Conservation (phyloP, 1,140 invertebrate species). For the Drosophila trapezifrons region DNA sequence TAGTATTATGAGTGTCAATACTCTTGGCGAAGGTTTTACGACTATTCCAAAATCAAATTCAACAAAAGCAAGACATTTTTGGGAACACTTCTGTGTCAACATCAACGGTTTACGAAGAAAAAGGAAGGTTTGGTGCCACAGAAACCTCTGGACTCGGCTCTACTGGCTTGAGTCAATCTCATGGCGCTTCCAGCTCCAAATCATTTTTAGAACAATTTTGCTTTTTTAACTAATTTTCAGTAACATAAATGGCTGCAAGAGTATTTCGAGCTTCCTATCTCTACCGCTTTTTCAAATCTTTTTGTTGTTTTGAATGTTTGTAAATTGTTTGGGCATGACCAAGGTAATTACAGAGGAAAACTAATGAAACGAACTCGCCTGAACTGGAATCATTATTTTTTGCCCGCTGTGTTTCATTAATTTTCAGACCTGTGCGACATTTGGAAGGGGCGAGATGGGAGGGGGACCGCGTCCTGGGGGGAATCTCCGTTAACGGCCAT, state of each 20-base stretch:
- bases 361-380: conserved; percentile 44
- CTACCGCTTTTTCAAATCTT: neutral
- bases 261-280: neutral
- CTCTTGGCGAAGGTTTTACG: neutral
- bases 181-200: too few species aligned
- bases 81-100: neutral
- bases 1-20: conserved; percentile 41
- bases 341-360: conserved; percentile 46
- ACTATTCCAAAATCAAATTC: neutral
- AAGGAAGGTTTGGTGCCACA: neutral
- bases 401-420: conserved; percentile 39
- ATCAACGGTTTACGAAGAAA: too few species aligned
- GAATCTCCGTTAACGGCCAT: conserved; percentile 33
- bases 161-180: too few species aligned
- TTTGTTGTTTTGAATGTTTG: conserved; percentile 15
- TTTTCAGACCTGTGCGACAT: conserved; percentile 56
- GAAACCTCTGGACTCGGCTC: neutral
- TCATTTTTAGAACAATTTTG: too few species aligned
- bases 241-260: neutral
- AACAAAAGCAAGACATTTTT: neutral
- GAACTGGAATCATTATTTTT: conserved; percentile 34
- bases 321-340: conserved; percentile 58
- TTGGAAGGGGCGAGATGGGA: conserved; percentile 6
- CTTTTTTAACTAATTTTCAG: too few species aligned
- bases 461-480: conserved; percentile 30